Percentiles rank a stretch among this genome's conserved stretches.
Conservation (phyloP, 2,113 vertebrate species). For the Raja brachyura region DNA sequence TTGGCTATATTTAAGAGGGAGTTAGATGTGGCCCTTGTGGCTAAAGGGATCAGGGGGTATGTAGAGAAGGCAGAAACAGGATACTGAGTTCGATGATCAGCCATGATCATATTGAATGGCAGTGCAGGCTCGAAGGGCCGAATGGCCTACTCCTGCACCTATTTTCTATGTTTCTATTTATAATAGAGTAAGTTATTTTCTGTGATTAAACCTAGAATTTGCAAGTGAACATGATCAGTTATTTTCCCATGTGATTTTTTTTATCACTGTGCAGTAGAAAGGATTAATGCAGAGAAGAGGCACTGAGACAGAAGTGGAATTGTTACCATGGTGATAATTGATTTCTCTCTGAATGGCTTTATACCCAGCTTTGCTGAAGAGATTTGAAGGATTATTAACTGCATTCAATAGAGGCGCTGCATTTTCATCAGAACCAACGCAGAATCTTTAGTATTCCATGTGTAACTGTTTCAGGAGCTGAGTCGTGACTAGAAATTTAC, state of each 20-base stretch:
- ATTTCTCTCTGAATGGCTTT: slow-evolving; percentile 8
- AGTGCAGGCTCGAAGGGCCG: too few species aligned
- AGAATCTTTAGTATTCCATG: background rate
- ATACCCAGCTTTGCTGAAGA: background rate
- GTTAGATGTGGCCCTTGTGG: too few species aligned
- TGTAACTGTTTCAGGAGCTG: background rate
- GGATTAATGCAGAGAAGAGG: background rate
- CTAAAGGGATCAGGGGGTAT: too few species aligned
- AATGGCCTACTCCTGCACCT: too few species aligned
- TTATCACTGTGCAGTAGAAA: background rate
- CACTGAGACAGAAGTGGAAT: background rate
- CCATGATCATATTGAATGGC: too few species aligned
- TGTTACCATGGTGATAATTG: slow-evolving; percentile 14
- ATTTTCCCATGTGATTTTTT: background rate
- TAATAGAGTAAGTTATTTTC: background rate
- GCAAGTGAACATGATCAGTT: slow-evolving; percentile 12
- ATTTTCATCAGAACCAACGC: background rate
- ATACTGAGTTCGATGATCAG: too few species aligned
- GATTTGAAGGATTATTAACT: slow-evolving; percentile 29
- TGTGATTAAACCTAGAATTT: background rate
- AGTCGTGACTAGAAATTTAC: slow-evolving; percentile 12
- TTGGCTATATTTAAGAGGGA: too few species aligned
- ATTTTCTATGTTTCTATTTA: too few species aligned
- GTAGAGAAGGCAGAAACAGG: too few species aligned
- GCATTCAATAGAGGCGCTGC: background rate